A percentile compares a stretch with the other conserved stretches of the same genome.
Conservation (phyloP, 1,140 invertebrate species). For the Harlomillsia oculata region DNA sequence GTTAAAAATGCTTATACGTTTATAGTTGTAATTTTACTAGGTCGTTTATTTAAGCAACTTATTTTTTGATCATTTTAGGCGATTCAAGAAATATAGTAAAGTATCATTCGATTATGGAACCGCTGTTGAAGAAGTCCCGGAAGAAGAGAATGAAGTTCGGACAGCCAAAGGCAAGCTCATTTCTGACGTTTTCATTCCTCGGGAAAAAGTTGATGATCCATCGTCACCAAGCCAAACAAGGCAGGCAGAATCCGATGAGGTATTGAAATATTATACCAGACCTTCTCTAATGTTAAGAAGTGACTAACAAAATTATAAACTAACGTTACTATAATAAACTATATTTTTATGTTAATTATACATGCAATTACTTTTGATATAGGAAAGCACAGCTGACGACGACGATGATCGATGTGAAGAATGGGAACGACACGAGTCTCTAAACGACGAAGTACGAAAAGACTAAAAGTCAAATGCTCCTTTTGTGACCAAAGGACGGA, state of each 20-base stretch:
- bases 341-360: too few species aligned
- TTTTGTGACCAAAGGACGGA: constrained; percentile 29
- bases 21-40: too few species aligned
- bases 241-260: background rate
- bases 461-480: background rate
- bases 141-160: constrained; percentile 14
- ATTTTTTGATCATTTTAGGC: constrained; percentile 37
- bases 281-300: too few species aligned
- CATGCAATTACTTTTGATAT: constrained; percentile 7
- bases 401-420: constrained; percentile 42
- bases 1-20: too few species aligned
- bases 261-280: too few species aligned
- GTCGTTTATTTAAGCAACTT: too few species aligned
- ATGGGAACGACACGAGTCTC: constrained; percentile 49
- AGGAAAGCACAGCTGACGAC: constrained; percentile 35
- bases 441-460: constrained; percentile 47
- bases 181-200: constrained; percentile 10
- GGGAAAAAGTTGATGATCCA: too few species aligned
- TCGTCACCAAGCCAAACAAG: background rate
- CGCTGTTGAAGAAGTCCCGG: background rate
- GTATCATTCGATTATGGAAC: constrained; percentile 46
- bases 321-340: too few species aligned
- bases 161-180: constrained; percentile 24
- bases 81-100: constrained; percentile 43
- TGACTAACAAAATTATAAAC: too few species aligned